Evolutionary conservation across 2,888 invertebrate genomes (phyloP).

Genomic region (Pyrochroa serraticornis): DNA sequence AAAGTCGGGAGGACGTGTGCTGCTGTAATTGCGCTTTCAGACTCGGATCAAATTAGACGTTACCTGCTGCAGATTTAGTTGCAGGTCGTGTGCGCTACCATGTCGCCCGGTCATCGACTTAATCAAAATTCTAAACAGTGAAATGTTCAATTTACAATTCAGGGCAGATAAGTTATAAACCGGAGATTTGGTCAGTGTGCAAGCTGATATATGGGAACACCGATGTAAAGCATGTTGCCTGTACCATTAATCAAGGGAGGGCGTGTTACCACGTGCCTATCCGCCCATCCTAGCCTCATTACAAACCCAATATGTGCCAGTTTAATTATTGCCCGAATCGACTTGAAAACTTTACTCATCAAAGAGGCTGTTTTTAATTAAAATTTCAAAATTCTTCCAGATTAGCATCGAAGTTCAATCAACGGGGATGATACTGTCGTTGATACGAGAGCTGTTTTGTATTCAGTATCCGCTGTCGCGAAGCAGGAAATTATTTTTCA

Average conservation of each 20-base stretch:
- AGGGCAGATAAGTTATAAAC: conserved; percentile 43
- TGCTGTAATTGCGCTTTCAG: no score
- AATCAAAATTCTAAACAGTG: conserved; percentile 26
- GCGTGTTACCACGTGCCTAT: conserved; percentile 47
- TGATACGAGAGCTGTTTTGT: conserved; percentile 21
- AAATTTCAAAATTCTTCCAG: conserved; percentile 7
- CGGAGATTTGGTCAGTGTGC: conserved; percentile 46
- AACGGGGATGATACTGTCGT: conserved; percentile 14
- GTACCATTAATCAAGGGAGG: conserved; percentile 49
- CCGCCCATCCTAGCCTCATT: conserved; percentile 40
- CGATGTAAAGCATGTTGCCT: conserved; percentile 50
- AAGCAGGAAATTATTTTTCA: conserved; percentile 31
- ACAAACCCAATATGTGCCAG: conserved; percentile 33
- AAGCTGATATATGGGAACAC: conserved; percentile 48
- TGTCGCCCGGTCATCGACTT: neutral
- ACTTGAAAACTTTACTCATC: conserved; percentile 8
- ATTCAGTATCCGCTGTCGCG: conserved; percentile 17
- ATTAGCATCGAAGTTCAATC: conserved; percentile 18
- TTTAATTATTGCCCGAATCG: conserved; percentile 25
- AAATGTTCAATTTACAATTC: conserved; percentile 40
- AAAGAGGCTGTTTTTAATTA: conserved; percentile 5
- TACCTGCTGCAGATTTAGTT: no score
- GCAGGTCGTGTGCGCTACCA: no score
- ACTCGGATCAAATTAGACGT: no score
- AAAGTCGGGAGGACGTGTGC: no score